phyloP scores from a whole-genome alignment of 2,113 vertebrate genomes.

The Hippocampus mohnikei region DNA sequence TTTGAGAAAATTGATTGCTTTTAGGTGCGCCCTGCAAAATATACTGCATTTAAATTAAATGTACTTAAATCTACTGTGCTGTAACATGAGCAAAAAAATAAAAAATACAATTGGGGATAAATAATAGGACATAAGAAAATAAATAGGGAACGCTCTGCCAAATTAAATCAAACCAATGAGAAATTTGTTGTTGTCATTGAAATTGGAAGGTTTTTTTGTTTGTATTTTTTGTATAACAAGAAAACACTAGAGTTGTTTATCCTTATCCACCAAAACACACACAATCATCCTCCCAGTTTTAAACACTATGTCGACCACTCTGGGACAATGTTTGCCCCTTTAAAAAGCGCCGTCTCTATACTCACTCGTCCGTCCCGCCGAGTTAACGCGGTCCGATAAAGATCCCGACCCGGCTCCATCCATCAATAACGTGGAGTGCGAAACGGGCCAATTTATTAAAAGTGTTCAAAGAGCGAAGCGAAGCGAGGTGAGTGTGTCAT shows the following conservation, averaged over 20 bases:
- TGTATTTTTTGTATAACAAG: no score
- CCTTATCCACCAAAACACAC: background rate
- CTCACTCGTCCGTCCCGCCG: background rate
- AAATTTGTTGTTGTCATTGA: no score
- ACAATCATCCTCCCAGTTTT: background rate
- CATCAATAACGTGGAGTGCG: slow-evolving; percentile 46
- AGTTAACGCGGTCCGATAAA: slow-evolving; percentile 2
- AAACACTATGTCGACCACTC: background rate
- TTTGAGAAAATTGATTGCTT: no score
- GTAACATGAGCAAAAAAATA: no score
- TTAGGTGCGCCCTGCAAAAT: no score
- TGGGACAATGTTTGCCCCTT: background rate
- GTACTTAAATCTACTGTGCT: no score
- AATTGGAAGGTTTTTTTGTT: no score
- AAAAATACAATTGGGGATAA: no score
- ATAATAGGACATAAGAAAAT: no score
- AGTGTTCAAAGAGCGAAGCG: slow-evolving; percentile 30
- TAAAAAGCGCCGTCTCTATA: background rate
- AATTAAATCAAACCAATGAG: background rate
- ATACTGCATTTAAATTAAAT: no score
- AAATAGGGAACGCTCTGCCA: background rate
- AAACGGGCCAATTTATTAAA: slow-evolving; percentile 50
- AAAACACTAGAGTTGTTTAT: background rate
- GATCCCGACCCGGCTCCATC: slow-evolving; percentile 9
- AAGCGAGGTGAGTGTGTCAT: slow-evolving; percentile 37